A percentile compares a stretch with the other conserved stretches of the same genome.
Evolutionary conservation across 2,113 vertebrate genomes (phyloP).

Genomic region (Oreotrochilus melanogaster): DNA sequence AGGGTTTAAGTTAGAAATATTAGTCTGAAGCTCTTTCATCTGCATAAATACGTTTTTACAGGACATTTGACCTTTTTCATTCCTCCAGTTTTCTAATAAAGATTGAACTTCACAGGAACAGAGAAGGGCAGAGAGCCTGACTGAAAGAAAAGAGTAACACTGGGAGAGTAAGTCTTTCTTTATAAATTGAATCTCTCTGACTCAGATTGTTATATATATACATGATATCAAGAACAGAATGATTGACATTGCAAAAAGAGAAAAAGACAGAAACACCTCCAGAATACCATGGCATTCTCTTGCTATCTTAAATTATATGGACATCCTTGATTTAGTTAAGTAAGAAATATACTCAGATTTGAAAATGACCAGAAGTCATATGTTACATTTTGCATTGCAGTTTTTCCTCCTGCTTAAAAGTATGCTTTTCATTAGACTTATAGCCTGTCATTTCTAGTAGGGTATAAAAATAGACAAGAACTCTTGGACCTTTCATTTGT

Average conservation of each 20-base stretch:
- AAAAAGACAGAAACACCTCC: constrained; percentile 7
- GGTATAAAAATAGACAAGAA: neutral
- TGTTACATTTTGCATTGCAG: neutral
- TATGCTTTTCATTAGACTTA: neutral
- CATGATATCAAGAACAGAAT: constrained; percentile 1
- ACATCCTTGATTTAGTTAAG: neutral
- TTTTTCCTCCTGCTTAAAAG: neutral
- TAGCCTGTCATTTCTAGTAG: neutral
- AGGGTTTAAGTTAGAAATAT: constrained; percentile 41
- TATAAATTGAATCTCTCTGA: constrained; percentile 21
- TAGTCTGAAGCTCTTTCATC: constrained; percentile 46
- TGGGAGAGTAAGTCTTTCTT: neutral
- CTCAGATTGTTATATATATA: constrained; percentile 5
- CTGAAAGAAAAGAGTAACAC: neutral
- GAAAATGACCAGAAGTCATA: neutral
- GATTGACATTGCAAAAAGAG: neutral
- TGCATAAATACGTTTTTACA: constrained; percentile 54
- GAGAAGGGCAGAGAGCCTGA: neutral
- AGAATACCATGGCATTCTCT: neutral
- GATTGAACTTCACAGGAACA: constrained; percentile 8
- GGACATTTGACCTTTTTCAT: constrained; percentile 42
- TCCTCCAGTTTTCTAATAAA: constrained; percentile 25
- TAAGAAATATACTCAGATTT: neutral
- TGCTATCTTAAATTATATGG: neutral
- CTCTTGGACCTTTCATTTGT: neutral